Evolutionary conservation across 2,113 vertebrate species (phyloP), one percentile per base, ranked within the genome.

Genomic region (Laticauda laticaudata): DNA sequence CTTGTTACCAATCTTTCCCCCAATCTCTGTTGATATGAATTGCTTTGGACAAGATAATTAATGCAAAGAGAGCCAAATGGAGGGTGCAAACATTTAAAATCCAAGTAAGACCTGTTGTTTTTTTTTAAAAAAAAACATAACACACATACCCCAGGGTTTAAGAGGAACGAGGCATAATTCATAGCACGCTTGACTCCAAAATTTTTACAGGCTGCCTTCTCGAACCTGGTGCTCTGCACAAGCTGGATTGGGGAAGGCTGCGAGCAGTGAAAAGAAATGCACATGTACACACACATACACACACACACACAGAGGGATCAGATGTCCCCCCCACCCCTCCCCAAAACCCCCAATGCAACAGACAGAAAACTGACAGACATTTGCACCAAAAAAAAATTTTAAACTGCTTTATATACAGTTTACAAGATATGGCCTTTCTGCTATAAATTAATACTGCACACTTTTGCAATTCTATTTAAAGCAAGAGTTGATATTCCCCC

Each of bases 381-480:
- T 97, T 98, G 98, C 97, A 98, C 97, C 97, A 39, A 39, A 39
- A 39, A 39, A 39, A 39, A 39, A 97, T 2, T 29, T 64, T 64
- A 96, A 97, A 97, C 96, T 97, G 97, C 98, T 97, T 98, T 98
- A 98, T 98, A 97, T 98, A 98, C 98, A 98, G 97, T 96, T 98
- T 97, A 98, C 93, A 97, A 96, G 97, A 96, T 97, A 97, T 92
- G 97, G 91, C 96, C 97, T 88, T 98, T 96, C 96, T 97, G 97
- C 96, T 98, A 97, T 98, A 97, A 98, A 98, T 98, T 97, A 98
- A 98, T 97, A 98, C 96, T 97, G 98, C 96, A 97, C 45, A 64
- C 96, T 97, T 96, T 97, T 95, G 95, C 96, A 97, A 95, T 90
- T 39, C 97, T 95, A 97, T 97, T 89, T 96, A 96, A 97, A 97